Conservation (phyloP, 2,113 vertebrate species). For the Excalfactoria chinensis region DNA sequence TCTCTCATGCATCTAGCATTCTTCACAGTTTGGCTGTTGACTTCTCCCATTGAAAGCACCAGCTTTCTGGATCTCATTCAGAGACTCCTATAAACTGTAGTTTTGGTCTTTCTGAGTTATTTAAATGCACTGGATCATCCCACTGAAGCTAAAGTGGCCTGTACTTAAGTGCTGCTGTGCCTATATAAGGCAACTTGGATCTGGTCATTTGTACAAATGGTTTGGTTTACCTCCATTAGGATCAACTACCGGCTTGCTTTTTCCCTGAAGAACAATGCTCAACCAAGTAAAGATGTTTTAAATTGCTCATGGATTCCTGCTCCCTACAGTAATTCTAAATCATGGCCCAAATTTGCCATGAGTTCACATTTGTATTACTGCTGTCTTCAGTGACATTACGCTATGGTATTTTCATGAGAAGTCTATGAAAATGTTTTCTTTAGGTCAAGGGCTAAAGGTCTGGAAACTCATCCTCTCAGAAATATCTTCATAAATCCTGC, state of each 20-base stretch:
- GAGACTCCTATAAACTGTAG: background rate
- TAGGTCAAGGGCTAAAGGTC: background rate
- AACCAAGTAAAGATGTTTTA: background rate
- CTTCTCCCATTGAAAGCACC: background rate
- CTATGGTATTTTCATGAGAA: background rate
- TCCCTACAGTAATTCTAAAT: background rate
- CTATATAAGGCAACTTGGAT: background rate
- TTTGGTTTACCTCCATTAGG: background rate
- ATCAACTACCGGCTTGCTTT: background rate
- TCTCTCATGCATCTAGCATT: background rate
- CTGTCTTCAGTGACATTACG: background rate
- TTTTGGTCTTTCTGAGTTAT: background rate
- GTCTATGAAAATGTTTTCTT: background rate
- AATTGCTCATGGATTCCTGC: background rate
- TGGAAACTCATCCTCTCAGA: conserved; percentile 5
- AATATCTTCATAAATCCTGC: background rate
- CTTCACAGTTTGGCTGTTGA: background rate
- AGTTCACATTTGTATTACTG: background rate
- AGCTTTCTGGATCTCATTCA: background rate
- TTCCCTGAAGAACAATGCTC: background rate
- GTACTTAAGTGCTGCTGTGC: background rate
- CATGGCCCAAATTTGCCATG: background rate
- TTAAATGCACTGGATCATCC: background rate
- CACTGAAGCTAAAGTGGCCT: background rate
- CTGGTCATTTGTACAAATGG: background rate